Evolutionary conservation across 92 coral and sea anemone genomes (phyloP), one percentile per base, ranked within the genome.

Genomic region (Pocillopora meandrina): DNA sequence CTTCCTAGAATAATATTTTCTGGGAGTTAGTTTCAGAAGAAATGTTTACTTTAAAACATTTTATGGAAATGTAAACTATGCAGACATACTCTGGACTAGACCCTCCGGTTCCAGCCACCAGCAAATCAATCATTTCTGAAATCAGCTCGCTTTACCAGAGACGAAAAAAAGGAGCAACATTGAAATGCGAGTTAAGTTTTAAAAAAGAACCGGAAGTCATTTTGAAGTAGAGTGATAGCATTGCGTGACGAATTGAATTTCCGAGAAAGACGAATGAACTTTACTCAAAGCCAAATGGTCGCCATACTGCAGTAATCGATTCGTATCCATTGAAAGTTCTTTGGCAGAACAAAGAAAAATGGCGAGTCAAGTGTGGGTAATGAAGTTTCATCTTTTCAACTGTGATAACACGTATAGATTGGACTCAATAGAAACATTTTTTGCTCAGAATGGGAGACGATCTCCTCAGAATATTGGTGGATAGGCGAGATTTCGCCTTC

Each of bases 321-420:
- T 13, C 55, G 16, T 16, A 31, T 1, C 17, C 52, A 34, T 34
- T 69, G 19, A 8, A 33, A 34, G 36, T 19, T 10, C 10, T 2
- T n/a, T 65, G 34, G 10, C 4, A 70, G 55, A 16, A 15, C 55
- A 5, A 17, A 33, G 1, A 36, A 55, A 70, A 70, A 70, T 70
- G 74, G 55, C 35, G 10, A 26, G 9, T 10, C 20, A 16, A 1
- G 57, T 20, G 36, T 52, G 75, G 66, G 7, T 35, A 15, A 56
- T 61, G 56, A 76, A 52, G 12, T 88, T 93, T 82, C 90, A 88
- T 73, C 73, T 93, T 13, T 93, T 93, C 77, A 93, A 93, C 84
- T 93, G 97, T 65, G 95, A 93, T 79, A 72, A 72, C 1, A 93
- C 95, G 56, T 93, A 70, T 75, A 75, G 62, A 19, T 70, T 93